Evolutionary conservation across 2,888 invertebrate genomes (phyloP).

Genomic region (Druceiella hillmani): DNA sequence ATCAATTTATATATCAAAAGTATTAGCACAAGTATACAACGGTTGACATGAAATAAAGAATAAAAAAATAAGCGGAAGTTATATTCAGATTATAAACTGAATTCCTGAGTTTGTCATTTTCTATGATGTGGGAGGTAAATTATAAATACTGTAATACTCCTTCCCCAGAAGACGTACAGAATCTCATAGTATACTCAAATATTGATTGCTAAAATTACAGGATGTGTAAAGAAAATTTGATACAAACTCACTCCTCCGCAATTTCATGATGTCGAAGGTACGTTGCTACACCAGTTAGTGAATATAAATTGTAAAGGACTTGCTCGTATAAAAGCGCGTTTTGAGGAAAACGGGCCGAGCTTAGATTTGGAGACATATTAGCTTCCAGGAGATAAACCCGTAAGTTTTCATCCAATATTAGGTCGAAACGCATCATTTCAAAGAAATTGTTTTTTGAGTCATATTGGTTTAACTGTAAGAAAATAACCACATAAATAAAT

Average conservation of each 20-base stretch:
- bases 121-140: too few species aligned
- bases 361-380: constrained; percentile 97
- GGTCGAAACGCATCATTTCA: constrained; percentile 92
- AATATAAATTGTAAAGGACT: constrained; percentile 78
- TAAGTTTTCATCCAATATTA: constrained; percentile 82
- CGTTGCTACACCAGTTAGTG: constrained; percentile 69
- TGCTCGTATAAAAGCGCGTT: constrained; percentile 89
- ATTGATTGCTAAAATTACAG: too few species aligned
- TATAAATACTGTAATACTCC: too few species aligned
- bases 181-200: too few species aligned
- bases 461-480: constrained; percentile 40
- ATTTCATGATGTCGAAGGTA: constrained; percentile 38
- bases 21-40: too few species aligned
- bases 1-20: too few species aligned
- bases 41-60: too few species aligned
- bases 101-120: too few species aligned
- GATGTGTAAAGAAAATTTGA: too few species aligned
- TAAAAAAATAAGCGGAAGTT: too few species aligned
- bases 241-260: constrained; percentile 37
- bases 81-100: too few species aligned
- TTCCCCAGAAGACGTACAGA: too few species aligned
- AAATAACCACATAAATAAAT: constrained; percentile 8
- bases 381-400: constrained; percentile 90
- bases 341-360: constrained; percentile 84
- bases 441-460: constrained; percentile 71